These are phyloP conservation scores for Plebejus anna DNA, from an alignment of 2,888 invertebrate species.

Conservation along the genomic window DNA sequence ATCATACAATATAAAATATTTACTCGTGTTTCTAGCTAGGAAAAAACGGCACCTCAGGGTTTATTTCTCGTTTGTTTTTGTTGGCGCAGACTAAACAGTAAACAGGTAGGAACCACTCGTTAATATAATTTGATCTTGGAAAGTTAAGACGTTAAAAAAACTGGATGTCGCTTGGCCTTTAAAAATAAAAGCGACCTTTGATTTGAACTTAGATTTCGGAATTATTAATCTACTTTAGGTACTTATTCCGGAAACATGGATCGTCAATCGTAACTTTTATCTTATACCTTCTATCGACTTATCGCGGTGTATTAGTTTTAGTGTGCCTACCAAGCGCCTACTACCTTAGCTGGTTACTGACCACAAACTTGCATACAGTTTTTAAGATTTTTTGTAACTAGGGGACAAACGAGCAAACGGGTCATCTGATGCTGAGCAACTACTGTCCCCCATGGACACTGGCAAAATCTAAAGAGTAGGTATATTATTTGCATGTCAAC, in stretches of 20 bases:
- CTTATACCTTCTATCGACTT: neutral
- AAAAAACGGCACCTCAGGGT: neutral
- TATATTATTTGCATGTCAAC: too few species aligned
- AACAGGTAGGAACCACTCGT: constrained; percentile 25
- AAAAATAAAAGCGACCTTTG: neutral
- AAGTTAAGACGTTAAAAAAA: constrained; percentile 5
- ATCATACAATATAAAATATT: neutral
- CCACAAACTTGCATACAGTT: too few species aligned
- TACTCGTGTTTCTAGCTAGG: neutral
- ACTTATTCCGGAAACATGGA: neutral
- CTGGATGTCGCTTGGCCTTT: neutral
- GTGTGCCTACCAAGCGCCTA: too few species aligned
- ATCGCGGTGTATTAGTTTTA: too few species aligned
- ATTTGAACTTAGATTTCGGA: neutral
- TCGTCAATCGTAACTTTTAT: neutral
- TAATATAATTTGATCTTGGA: constrained; percentile 26
- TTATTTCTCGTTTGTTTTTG: neutral
- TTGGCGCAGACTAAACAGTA: constrained; percentile 18
- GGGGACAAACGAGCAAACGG: too few species aligned
- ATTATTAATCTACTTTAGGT: neutral
- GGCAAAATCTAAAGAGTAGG: too few species aligned
- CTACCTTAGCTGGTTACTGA: too few species aligned
- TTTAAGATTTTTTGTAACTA: too few species aligned
- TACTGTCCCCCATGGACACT: too few species aligned
- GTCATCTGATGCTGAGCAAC: too few species aligned